Percentiles rank a stretch among this genome's conserved stretches.
Evolutionary conservation across 2,797 vertebrate species (phyloP).

Genomic region (Anomalospiza imberbis): DNA sequence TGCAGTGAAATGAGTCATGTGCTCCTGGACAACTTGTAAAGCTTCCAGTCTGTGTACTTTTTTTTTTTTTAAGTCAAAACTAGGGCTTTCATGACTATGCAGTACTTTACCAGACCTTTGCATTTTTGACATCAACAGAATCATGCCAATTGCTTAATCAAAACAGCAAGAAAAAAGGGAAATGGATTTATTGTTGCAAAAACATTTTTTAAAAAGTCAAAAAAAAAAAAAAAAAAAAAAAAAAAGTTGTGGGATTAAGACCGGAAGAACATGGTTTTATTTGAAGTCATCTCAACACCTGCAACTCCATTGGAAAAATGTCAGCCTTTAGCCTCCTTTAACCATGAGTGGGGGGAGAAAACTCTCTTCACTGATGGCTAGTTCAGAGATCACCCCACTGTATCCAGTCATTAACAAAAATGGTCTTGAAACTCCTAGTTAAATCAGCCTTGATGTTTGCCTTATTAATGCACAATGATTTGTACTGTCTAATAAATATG

Average conservation of each 20-base stretch:
- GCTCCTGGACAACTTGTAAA: conserved; percentile 70
- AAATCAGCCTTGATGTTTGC: conserved; percentile 89
- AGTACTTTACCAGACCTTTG: conserved; percentile 14
- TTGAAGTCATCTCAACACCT: conserved; percentile 9
- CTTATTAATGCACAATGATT: conserved; percentile 93
- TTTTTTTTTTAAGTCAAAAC: conserved; percentile 62
- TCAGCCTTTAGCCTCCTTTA: conserved; percentile 42
- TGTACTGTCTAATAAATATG: conserved; percentile 83
- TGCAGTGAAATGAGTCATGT: conserved; percentile 85
- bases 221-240: neutral
- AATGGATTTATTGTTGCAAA: neutral
- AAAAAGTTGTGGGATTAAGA: neutral
- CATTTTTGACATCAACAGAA: conserved; percentile 41
- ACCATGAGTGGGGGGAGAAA: neutral
- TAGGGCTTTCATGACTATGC: conserved; percentile 85
- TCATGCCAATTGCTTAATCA: conserved; percentile 15
- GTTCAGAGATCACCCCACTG: conserved; percentile 7
- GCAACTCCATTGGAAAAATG: conserved; percentile 14
- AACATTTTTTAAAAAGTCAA: neutral
- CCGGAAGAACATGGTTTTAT: conserved; percentile 30
- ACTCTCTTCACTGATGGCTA: neutral
- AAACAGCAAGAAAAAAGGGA: neutral
- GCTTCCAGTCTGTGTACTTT: conserved; percentile 63
- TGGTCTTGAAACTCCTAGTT: conserved; percentile 84
- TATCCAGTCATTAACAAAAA: neutral